Evolutionary conservation across 2,888 invertebrate genomes (phyloP).

Genomic region (Aromia moschata): DNA sequence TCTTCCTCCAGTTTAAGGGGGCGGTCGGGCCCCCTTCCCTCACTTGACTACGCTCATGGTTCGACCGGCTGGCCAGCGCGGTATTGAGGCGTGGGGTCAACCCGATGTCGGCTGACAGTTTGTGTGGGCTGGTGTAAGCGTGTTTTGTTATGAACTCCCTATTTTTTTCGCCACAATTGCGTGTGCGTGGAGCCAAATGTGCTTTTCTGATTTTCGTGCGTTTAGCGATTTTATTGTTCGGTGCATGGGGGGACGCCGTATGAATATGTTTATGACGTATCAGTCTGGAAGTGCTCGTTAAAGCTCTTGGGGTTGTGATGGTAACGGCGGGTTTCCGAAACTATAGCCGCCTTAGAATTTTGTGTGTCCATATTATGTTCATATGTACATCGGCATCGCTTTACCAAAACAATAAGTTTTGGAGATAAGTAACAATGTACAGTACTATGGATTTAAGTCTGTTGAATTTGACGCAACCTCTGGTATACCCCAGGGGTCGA

Average conservation of each 20-base stretch:
- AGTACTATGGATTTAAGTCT: too few relatives aligned
- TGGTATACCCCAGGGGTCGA: too few relatives aligned
- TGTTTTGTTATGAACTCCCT: conserved; percentile 56
- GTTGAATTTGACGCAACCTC: too few relatives aligned
- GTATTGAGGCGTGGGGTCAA: not conserved
- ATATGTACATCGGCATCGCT: too few relatives aligned
- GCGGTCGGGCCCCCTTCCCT: too few relatives aligned
- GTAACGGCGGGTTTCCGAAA: conserved; percentile 2
- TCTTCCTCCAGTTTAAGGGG: too few relatives aligned
- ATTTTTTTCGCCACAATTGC: conserved; percentile 58
- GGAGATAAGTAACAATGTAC: too few relatives aligned
- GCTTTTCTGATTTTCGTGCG: conserved; percentile 49
- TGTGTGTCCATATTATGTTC: too few relatives aligned
- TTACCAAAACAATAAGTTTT: too few relatives aligned
- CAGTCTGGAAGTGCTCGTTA: conserved; percentile 18
- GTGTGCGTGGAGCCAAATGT: conserved; percentile 54
- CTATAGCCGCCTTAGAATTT: too few relatives aligned
- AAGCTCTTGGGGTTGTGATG: not conserved
- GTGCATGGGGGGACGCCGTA: conserved; percentile 30
- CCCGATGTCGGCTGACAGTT: not conserved
- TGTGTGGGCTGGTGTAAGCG: conserved; percentile 40
- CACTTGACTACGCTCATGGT: too few relatives aligned
- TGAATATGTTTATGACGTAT: conserved; percentile 24
- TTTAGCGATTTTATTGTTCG: conserved; percentile 37
- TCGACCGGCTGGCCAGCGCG: not conserved